Base-by-base conservation (phyloP, 2,888 invertebrate genomes). In the Rhingia rostrata region DNA sequence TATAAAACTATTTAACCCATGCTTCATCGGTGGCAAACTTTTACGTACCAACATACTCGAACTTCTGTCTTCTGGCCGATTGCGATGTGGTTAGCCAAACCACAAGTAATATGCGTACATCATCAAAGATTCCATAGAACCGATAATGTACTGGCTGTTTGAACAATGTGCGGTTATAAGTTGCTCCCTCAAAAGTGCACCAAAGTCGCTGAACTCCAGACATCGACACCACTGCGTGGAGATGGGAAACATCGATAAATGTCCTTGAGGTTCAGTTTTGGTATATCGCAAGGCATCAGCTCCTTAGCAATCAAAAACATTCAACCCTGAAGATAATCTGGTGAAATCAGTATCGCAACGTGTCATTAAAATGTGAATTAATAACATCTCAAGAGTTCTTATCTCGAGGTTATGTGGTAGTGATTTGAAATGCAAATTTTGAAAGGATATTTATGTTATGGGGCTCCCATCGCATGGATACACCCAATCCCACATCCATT, bases 91-190 rank as follows among this genome's bases (percentile, higher is more conserved):
- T 39, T 10, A 39, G 9, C 56, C 56, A 56, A 22, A 39, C 56
- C 37, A 39, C 56, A 56, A 56, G 56, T 56, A 56, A 56, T 56
- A 56, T 56, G 56, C 56, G 56, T 56, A 56, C 37, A 56, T 56
- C 56, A 56, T 56, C 37, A 39, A 9, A 56, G 56, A 56, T 39
- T 56, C 37, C 39, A 56, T 9, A 22, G 9, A 12, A 56, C 22
- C 56, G 37, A 39, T 56, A 56, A 6, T 53, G 3, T 22, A 22
- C 22, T 7, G 14, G 14, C 12, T 9, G 6, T 56, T 56, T 14
- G 39, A 56, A 39, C 39, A 39, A 56, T 39, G 56, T 14, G 39
- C 10, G 33, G 49, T 51, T 51, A 30, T 32, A 7, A 51, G 9
- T 51, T 33, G 22, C 22, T 33, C 12, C 12, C 39, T 39, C 35